Evolutionary conservation across 2,888 invertebrate species (phyloP), one percentile per base, ranked within the genome.

Genomic region (Drosophila recens): DNA sequence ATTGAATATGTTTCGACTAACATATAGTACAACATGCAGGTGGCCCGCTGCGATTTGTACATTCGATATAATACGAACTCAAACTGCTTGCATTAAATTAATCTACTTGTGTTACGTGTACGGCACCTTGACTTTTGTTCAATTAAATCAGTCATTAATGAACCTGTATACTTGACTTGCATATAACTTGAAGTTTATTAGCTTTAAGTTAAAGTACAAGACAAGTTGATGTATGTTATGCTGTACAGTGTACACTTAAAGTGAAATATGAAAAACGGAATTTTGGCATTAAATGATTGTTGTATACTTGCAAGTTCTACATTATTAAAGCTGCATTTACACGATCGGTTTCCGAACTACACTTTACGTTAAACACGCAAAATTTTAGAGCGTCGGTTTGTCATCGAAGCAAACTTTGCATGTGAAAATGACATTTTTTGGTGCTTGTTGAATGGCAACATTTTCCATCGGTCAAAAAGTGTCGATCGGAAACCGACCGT

Each of bases 11-110:
- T 10, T 38, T 42, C 13, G 40, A 23, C 20, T n/a, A 27, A 6
- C 5, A 5, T 27, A 17, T 17, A 17, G 17, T 17, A 1, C 53
- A 40, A 53, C 42, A 30, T 42, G 56, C 46, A 64, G 48, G 67
- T 61, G 66, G 52, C 53, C 6, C 46, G 62, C 54, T 51, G 13
- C 17, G 13, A n/a, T 27, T 17, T 17, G 17, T 17, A 6, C 45
- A 9, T 5, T 45, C 52, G 9, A 23, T 34, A 11, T 17, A 20
- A 17, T 17, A 17, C 27, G 38, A 10, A 27, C 46, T 9, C 17
- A 4, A 51, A 20, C 6, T 27, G 45, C 33, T 13, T 13, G 34
- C 15, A 15, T 9, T 40, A 2, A 13, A 17, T 13, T 38, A n/a
- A 38, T 38, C n/a, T n/a, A n/a, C 6, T 10, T 51, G 2, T 17